phyloP scores from a whole-genome alignment of 2,888 invertebrate genomes.

The Philonicus albiceps region DNA sequence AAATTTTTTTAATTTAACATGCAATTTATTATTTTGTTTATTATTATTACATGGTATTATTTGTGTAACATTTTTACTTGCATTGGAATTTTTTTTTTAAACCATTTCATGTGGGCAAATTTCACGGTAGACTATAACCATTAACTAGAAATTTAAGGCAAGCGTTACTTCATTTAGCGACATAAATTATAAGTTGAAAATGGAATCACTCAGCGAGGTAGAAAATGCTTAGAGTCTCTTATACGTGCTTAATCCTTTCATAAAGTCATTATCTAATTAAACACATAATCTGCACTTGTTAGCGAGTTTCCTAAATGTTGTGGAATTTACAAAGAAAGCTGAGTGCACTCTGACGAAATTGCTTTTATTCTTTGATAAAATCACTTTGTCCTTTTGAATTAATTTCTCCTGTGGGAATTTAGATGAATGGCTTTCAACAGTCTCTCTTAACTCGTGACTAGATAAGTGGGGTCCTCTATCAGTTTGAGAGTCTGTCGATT shows the following conservation, averaged over 20 bases:
- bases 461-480: background rate
- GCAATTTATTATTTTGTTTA: background rate
- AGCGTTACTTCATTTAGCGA: background rate
- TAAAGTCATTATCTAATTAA: background rate
- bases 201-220: background rate
- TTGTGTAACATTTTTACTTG: too few species aligned
- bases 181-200: background rate
- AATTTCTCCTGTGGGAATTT: background rate
- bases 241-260: background rate
- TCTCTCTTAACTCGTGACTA: background rate
- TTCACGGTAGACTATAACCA: too few species aligned
- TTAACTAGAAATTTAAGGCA: background rate
- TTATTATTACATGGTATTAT: background rate
- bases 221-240: background rate
- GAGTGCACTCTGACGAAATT: background rate
- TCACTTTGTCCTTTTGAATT: background rate
- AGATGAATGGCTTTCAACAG: background rate
- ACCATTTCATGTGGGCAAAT: too few species aligned
- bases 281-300: background rate
- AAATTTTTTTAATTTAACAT: background rate
- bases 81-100: too few species aligned
- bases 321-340: background rate
- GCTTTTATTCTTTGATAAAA: background rate
- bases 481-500: background rate
- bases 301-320: background rate